Base-by-base conservation (phyloP, 2,888 invertebrate genomes). In the Platycnemis pennipes region DNA sequence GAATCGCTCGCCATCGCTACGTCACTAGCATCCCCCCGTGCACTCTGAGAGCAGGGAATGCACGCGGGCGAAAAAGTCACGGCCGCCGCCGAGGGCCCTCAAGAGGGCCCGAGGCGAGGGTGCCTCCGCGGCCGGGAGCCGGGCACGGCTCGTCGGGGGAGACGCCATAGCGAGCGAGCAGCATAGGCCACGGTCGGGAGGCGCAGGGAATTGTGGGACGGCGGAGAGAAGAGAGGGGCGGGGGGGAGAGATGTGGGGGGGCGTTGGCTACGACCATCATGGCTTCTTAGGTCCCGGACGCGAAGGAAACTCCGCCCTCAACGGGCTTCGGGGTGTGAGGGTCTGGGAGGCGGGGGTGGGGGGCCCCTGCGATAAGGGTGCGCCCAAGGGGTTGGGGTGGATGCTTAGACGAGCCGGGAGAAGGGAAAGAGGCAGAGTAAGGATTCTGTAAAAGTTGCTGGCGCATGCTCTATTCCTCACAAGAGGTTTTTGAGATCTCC, bases 391-490 rank as follows among this genome's bases (percentile, higher is more conserved):
- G 42, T 89, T 37, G 44, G 86, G 86, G 42, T 16, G 86, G 37
- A 44, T 19, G 86, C 42, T 44, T 86, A 42, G 42, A 22, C 86
- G 42, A 37, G 89, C 42, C 42, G 37, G 44, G 44, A 45, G 42
- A 26, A n/a, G 44, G 37, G 77, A 31, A 37, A 77, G 63, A 63
- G 91, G 91, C 44, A 63, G 44, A 91, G 91, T 91, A 91, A 91
- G 91, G 91, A 91, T 91, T 91, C 91, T 63, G 91, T 91, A 91
- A 91, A 91, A 91, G 91, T 91, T 91, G 63, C 63, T 63, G 91
- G 91, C 91, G 91, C 91, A 91, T 91, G 91, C 91, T 91, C 91
- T 91, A 91, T 91, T 91, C 91, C 91, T 91, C 91, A 91, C 91
- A 91, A 91, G 91, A 91, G 91, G 91, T 91, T 91, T 91, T 91